phyloP scores from a whole-genome alignment of 92 coral and sea anemone species.

The Ricordea florida region DNA sequence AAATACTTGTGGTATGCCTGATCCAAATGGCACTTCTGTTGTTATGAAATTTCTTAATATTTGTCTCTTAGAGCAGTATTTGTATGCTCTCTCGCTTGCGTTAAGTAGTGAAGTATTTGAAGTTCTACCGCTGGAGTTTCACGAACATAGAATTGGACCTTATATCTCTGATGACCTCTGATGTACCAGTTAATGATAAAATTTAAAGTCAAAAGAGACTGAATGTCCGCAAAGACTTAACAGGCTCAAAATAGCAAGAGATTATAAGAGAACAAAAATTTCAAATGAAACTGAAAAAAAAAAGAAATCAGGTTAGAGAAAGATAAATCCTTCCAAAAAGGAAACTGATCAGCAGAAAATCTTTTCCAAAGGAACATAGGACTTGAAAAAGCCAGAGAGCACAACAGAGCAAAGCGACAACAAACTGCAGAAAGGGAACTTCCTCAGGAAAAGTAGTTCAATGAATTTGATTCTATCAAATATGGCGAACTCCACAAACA shows the following conservation, averaged over 20 bases:
- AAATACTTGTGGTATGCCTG: slow-evolving; percentile 63
- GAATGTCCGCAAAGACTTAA: slow-evolving; percentile 37
- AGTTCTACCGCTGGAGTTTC: slow-evolving; percentile 49
- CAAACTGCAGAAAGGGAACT: not conserved
- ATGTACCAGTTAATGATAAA: too few relatives aligned
- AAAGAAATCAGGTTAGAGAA: slow-evolving; percentile 17
- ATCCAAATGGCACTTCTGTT: slow-evolving; percentile 74
- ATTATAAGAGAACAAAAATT: slow-evolving; percentile 31
- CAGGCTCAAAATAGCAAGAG: slow-evolving; percentile 41
- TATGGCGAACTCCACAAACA: slow-evolving; percentile 58
- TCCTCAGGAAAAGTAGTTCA: slow-evolving; percentile 8
- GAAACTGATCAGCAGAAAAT: slow-evolving; percentile 2
- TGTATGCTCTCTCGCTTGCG: slow-evolving; percentile 52
- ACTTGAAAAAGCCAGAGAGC: not conserved
- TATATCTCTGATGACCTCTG: too few relatives aligned
- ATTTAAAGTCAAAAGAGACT: slow-evolving; percentile 29
- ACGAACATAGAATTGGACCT: too few relatives aligned
- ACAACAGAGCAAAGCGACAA: not conserved
- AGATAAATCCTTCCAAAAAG: not conserved
- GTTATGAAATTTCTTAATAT: slow-evolving; percentile 66
- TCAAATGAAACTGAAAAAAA: slow-evolving; percentile 21
- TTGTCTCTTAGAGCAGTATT: slow-evolving; percentile 47
- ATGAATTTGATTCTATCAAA: slow-evolving; percentile 31
- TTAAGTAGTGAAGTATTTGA: slow-evolving; percentile 61
- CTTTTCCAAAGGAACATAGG: not conserved